These are phyloP conservation scores for Agonopterix heracliana DNA, from an alignment of 2,888 invertebrate species.

Conservation along the genomic window DNA sequence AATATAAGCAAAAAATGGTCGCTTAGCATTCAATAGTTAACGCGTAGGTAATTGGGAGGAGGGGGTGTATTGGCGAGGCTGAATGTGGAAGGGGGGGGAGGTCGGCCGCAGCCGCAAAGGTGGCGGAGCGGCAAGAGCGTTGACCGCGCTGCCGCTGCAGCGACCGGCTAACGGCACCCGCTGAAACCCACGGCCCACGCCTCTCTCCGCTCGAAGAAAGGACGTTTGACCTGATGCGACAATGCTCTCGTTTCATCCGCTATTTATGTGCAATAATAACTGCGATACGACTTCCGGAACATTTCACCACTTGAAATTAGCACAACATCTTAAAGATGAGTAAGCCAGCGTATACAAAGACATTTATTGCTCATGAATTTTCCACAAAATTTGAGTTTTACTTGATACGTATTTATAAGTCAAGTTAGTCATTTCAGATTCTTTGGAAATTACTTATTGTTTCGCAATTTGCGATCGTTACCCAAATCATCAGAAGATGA, in stretches of 20 bases:
- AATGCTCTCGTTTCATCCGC: neutral
- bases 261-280: too few relatives aligned
- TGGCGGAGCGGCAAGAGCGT: conserved; percentile 62
- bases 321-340: too few relatives aligned
- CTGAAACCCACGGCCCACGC: conserved; percentile 39
- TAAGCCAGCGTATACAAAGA: too few relatives aligned
- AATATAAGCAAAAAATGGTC: neutral
- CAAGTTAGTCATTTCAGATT: too few relatives aligned
- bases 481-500: too few relatives aligned
- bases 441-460: too few relatives aligned
- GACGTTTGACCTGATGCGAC: conserved; percentile 7
- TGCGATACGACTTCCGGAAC: too few relatives aligned
- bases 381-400: too few relatives aligned
- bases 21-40: neutral
- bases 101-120: conserved; percentile 34
- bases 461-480: too few relatives aligned
- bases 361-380: too few relatives aligned
- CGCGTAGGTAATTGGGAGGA: neutral
- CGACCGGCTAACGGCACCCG: conserved; percentile 48
- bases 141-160: conserved; percentile 46
- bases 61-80: neutral
- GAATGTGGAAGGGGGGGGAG: conserved; percentile 8
- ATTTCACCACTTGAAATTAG: too few relatives aligned
- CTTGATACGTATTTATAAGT: too few relatives aligned
- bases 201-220: conserved; percentile 28